Percentiles rank a stretch among this genome's conserved stretches.
Conservation (phyloP, 2,888 invertebrate genomes). For the Cryptus viduatorius region DNA sequence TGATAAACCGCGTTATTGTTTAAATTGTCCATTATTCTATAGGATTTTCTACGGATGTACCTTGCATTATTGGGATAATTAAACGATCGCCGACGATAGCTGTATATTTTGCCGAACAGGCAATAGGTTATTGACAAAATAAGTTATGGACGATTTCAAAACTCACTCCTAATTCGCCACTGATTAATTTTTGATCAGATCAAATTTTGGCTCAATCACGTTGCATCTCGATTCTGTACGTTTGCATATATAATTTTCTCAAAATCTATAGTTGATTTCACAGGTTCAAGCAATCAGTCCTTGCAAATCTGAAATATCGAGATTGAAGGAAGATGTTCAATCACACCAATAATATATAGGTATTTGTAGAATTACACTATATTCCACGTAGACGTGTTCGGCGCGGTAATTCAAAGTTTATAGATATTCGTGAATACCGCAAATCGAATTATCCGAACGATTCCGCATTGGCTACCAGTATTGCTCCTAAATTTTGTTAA, state of each 20-base stretch:
- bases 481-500: conserved; percentile 1
- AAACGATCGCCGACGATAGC: too few relatives aligned
- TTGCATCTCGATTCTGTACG: background rate
- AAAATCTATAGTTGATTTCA: conserved; percentile 4
- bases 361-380: background rate
- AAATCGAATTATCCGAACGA: conserved; percentile 23
- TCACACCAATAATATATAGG: too few relatives aligned
- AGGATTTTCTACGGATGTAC: too few relatives aligned
- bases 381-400: background rate
- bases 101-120: too few relatives aligned
- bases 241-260: conserved; percentile 9
- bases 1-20: too few relatives aligned
- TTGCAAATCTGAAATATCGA: conserved; percentile 22
- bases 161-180: background rate
- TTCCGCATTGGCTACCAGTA: background rate
- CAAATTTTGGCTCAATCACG: background rate
- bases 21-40: too few relatives aligned
- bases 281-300: background rate
- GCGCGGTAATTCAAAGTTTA: background rate
- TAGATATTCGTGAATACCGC: conserved; percentile 4
- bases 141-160: background rate
- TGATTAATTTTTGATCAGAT: background rate
- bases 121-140: background rate
- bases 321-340: background rate
- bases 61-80: too few relatives aligned